These are phyloP conservation scores for Hyphantria cunea DNA, from an alignment of 1,140 invertebrate species.

Conservation along the genomic window DNA sequence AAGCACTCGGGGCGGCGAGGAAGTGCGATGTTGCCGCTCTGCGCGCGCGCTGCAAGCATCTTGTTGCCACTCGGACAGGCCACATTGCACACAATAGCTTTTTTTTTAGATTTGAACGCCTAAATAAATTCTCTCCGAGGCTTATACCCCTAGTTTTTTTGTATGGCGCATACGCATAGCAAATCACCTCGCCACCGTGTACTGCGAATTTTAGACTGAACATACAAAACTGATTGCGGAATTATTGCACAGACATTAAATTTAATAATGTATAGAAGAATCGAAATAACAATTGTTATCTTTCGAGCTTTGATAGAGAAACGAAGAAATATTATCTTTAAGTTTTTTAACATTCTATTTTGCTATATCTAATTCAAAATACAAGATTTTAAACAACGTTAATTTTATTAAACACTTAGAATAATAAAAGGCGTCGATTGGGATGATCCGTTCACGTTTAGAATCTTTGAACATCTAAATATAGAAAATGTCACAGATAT, in stretches of 20 bases:
- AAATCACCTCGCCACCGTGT: constrained; percentile 13
- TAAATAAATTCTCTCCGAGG: not conserved
- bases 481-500: no score
- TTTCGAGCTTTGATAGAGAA: no score
- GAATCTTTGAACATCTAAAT: no score
- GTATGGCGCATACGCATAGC: not conserved
- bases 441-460: no score
- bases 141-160: not conserved
- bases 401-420: no score
- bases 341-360: no score
- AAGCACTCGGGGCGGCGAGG: not conserved
- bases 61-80: constrained; percentile 34
- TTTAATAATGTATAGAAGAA: constrained; percentile 10
- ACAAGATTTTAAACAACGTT: no score
- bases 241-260: constrained; percentile 28
- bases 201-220: constrained; percentile 21
- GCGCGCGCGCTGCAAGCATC: constrained; percentile 15
- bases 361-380: no score
- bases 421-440: no score
- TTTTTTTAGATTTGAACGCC: not conserved
- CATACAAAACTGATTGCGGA: constrained; percentile 29
- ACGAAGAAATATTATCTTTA: no score
- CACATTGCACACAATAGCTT: constrained; percentile 1
- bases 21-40: constrained; percentile 35
- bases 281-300: no score